Evolutionary conservation across 2,797 vertebrate species (phyloP), one percentile per base, ranked within the genome.

Genomic region (Peromyscus nudipes): DNA sequence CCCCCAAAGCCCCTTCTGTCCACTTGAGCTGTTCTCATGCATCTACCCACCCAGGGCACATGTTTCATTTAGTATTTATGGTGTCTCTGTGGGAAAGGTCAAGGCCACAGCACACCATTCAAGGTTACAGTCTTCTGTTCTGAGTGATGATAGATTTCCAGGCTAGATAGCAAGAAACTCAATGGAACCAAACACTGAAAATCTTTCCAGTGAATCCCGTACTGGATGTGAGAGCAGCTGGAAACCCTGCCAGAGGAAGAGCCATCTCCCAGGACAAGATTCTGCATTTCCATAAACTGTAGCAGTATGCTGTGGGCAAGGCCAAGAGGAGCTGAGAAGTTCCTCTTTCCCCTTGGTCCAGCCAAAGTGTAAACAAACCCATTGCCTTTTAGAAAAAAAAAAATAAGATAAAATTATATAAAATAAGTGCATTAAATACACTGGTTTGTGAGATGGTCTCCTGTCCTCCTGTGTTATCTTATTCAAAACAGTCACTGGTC

Each of bases 11-110:
- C n/a, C n/a, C n/a, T n/a, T n/a, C n/a, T n/a, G n/a, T n/a, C n/a
- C n/a, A n/a, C n/a, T n/a, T n/a, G n/a, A n/a, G n/a, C n/a, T n/a
- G n/a, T n/a, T n/a, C n/a, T n/a, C n/a, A n/a, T 0, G 9, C 0
- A 6, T 17, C 31, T 3, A 65, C 0, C 60, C 21, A 67, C 8
- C 43, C 23, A n/a, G 13, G 2, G 4, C 16, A 5, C 8, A 0
- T 49, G 29, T 62, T 82, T 46, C 89, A 46, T 27, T 64, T 52
- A 40, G 31, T 77, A 27, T 46, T 43, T 25, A 57, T 19, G 5
- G 12, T 43, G 52, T 85, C 31, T 67, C 69, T 31, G 8, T 46
- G 37, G 71, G 37, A 91, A 84, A 73, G 71, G 21, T 10, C 37
- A 73, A 49, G 64, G 52, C 57, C 73, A 64, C 64, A 23, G 52